These are phyloP conservation scores for Procambarus virginalis DNA, from an alignment of 1,140 invertebrate species.

Conservation along the genomic window DNA sequence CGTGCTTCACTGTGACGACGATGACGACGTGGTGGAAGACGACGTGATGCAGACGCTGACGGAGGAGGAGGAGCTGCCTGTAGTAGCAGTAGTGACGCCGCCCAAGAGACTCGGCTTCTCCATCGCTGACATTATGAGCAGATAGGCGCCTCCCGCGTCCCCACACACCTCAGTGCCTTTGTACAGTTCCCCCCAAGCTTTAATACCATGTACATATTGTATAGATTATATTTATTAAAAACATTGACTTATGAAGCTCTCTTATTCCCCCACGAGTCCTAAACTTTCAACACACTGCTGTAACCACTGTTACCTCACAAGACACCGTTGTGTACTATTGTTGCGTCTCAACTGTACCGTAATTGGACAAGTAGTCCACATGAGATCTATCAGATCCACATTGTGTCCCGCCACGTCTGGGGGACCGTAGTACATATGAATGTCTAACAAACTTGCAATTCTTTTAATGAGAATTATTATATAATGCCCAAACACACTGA, in stretches of 20 bases:
- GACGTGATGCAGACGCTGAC: slow-evolving; percentile 53
- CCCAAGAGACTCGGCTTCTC: slow-evolving; percentile 61
- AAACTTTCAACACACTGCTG: too few species aligned
- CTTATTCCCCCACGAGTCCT: too few species aligned
- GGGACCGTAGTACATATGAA: too few species aligned
- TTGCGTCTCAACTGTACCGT: too few species aligned
- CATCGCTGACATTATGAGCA: slow-evolving; percentile 64
- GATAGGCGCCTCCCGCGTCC: slow-evolving; percentile 8
- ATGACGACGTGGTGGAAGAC: slow-evolving; percentile 49
- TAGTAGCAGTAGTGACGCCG: slow-evolving; percentile 4
- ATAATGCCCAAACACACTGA: not conserved
- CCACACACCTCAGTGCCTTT: slow-evolving; percentile 3
- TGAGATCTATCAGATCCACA: too few species aligned
- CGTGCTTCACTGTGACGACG: slow-evolving; percentile 58
- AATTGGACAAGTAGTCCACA: too few species aligned
- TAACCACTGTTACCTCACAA: too few species aligned
- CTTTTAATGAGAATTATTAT: not conserved
- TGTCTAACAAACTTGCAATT: too few species aligned
- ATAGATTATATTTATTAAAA: slow-evolving; percentile 51
- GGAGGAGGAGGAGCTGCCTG: slow-evolving; percentile 48
- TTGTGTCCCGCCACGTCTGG: too few species aligned
- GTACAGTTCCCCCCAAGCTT: not conserved
- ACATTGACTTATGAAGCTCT: not conserved
- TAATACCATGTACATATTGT: slow-evolving; percentile 39
- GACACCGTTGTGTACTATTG: too few species aligned